phyloP scores from a whole-genome alignment of 1,140 invertebrate genomes.

The Drosophila asahinai region DNA sequence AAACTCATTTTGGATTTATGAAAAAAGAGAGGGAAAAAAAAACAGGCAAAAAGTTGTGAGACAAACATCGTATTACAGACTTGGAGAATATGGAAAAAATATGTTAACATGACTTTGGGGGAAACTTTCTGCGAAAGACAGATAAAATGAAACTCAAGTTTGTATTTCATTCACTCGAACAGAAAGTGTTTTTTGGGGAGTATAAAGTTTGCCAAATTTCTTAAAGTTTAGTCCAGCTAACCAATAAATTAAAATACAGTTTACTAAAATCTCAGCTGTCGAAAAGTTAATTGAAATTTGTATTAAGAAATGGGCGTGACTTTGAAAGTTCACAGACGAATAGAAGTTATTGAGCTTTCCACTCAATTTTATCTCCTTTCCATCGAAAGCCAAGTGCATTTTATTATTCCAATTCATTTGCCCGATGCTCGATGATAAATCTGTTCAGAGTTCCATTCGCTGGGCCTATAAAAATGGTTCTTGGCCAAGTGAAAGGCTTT shows the following conservation, averaged over 20 bases:
- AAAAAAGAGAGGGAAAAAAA: not conserved
- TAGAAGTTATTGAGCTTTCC: not conserved
- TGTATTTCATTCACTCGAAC: constrained; percentile 1
- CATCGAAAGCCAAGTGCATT: constrained; percentile 21
- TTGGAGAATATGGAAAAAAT: constrained; percentile 8
- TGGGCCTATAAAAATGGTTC: constrained; percentile 17
- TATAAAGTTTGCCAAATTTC: too few species aligned
- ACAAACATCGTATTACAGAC: constrained; percentile 19
- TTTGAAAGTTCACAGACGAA: too few species aligned
- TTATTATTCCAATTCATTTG: constrained; percentile 24
- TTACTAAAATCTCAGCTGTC: not conserved
- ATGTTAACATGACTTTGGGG: constrained; percentile 7
- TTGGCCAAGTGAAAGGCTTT: constrained; percentile 49
- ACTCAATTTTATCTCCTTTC: constrained; percentile 14
- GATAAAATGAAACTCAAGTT: constrained; percentile 8
- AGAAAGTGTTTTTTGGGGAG: not conserved
- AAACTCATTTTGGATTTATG: constrained; percentile 29
- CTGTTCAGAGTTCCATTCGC: constrained; percentile 23
- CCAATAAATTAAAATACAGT: not conserved
- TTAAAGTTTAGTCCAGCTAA: too few species aligned
- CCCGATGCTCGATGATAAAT: constrained; percentile 28
- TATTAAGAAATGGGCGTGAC: not conserved
- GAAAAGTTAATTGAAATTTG: not conserved
- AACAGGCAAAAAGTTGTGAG: constrained; percentile 25
- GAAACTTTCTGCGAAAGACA: not conserved